Evolutionary conservation across 2,797 vertebrate genomes (phyloP), one percentile per base, ranked within the genome.

Genomic region (Nannoperca obscura): DNA sequence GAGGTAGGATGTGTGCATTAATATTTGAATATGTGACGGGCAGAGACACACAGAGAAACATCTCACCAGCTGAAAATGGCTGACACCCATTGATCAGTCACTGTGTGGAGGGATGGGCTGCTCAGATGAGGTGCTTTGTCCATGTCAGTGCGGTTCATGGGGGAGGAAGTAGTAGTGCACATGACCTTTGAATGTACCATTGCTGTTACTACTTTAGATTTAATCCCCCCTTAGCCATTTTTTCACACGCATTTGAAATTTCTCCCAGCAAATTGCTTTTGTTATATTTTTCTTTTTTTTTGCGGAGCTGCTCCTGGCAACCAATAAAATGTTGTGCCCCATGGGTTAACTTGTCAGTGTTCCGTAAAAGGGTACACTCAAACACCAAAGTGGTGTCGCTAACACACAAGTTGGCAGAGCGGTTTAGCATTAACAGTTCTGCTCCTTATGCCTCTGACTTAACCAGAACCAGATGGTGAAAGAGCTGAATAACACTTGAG

Each of bases 61-160:
- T 82, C 63, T 85, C 61, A 80, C 62, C 74, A 58, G 24, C 59
- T 2, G 65, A 68, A 76, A 85, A 88, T 19, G 52, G 68, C 75
- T 76, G 75, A 85, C 55, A 50, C 68, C 64, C 71, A 86, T 88
- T 87, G 90, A 93, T 92, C 88, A 83, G 72, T 74, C 77, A 78
- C 53, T 13, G n/a, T 64, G 76, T 76, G 69, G 82, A 81, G 68
- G 73, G 80, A 83, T 70, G 69, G 75, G 74, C 64, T 66, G 68
- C 77, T 77, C 74, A 86, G 80, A 83, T 84, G 60, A 87, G 82
- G 63, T 76, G 60, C 83, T 89, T 90, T 83, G 82, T 91, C 70
- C 72, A 38, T 64, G 85, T 92, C 85, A 88, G 64, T 6, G 42
- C 3, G 46, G 40, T 81, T 85, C 78, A 74, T 73, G 84, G 74